phyloP scores from a whole-genome alignment of 2,797 vertebrate species.

The Microtus agrestis region DNA sequence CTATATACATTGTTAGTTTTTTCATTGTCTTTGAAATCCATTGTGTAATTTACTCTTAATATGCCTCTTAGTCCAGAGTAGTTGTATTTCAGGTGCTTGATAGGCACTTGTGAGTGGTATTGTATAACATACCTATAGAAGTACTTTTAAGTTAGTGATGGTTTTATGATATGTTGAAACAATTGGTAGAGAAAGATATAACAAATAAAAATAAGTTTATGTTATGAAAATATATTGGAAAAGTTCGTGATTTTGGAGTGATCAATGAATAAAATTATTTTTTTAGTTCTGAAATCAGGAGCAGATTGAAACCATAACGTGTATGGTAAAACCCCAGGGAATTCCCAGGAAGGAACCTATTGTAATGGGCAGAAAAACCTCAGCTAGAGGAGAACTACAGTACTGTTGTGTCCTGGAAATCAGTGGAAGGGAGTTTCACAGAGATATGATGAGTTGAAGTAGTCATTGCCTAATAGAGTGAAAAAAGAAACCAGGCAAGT shows the following conservation, averaged over 20 bases:
- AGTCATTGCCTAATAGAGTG: neutral
- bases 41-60: neutral
- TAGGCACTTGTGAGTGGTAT: neutral
- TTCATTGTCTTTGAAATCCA: constrained; percentile 19
- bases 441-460: neutral
- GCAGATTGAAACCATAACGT: neutral
- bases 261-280: neutral
- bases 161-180: constrained; percentile 11
- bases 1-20: constrained; percentile 39
- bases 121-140: neutral
- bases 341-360: neutral
- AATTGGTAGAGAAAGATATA: neutral
- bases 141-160: neutral
- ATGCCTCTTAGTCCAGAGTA: neutral
- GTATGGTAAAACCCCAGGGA: neutral
- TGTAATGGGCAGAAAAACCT: neutral
- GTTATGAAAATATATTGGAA: neutral
- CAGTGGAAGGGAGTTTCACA: neutral
- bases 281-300: constrained; percentile 8
- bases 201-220: neutral
- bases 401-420: neutral
- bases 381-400: neutral
- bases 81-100: neutral
- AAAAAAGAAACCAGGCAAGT: constrained; percentile 7
- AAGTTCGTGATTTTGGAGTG: neutral